Base-by-base conservation (phyloP, 1,140 invertebrate species). In the Pogonomyrmex barbatus region DNA sequence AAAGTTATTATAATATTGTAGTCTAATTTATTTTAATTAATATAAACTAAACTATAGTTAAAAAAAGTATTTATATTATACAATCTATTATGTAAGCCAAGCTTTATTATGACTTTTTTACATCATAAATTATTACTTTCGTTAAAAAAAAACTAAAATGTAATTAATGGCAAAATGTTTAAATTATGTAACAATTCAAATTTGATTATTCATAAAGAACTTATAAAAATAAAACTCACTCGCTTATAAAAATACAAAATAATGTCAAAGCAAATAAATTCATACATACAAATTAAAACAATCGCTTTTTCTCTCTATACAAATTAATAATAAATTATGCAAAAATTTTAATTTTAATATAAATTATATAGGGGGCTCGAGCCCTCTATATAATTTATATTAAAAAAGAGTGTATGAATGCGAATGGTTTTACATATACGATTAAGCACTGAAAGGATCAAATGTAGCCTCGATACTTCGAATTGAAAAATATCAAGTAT, bases 401-500 rank as follows among this genome's bases (percentile, higher is more conserved):
- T 0, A 36, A 36, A 33, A 76, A 58, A 0, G 17, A 56, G 30
- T 17, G 36, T 14, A 63, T 45, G 42, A 42, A 62, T 45, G 30
- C 39, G 30, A 60, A 14, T 45, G 30, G 9, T 58, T 71, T 47
- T 33, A 30, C 54, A 45, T 39, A n/a, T 17, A 30, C 17, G n/a
- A 24, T 17, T 45, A 58, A 56, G 17, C n/a, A 60, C 45, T 47
- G 36, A 60, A 47, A 30, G 8, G 14, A 68, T n/a, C n/a, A 52
- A 36, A 68, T 54, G 3, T 47, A 24, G 47, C 47, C 56, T 36
- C 2, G 24, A 78, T 12, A 30, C 17, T 9, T 42, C 36, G 24
- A 42, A 8, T 9, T n/a, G n/a, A n/a, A 60, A 73, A 75, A 39
- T 73, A 60, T 73, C 68, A 73, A 36, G 2, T 52, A 47, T 83